Evolutionary conservation across 1,140 invertebrate species (phyloP), one percentile per base, ranked within the genome.

Genomic region (Eriocheir sinensis): DNA sequence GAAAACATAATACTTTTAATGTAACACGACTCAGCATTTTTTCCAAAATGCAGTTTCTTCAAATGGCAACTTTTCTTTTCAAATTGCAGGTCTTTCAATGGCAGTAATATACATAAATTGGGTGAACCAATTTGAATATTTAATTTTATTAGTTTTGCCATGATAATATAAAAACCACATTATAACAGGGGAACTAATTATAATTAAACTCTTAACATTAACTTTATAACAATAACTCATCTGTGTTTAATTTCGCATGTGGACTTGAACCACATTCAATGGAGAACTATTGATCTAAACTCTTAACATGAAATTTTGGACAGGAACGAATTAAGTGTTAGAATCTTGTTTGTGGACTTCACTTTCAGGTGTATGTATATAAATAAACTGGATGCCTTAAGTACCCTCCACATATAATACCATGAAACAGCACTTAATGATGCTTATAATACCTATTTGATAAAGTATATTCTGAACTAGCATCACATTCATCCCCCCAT

Each of bases 391-490:
- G 21, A 72, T n/a, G 60, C n/a, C 60, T 53, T 9, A 53, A 53
- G 44, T 17, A 53, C 9, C 48, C 60, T 72, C 60, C 60, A 0
- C n/a, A 72, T 53, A 53, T 21, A 53, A 53, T 72, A 21, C 21
- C 21, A n/a, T 72, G 21, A 72, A n/a, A 21, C 60, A 27, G 27
- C 60, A n/a, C 21, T 72, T n/a, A n/a, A n/a, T 72, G 60, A n/a
- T n/a, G 60, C 60, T 72, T n/a, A 21, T n/a, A n/a, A n/a, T 6
- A n/a, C 60, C 60, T 72, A n/a, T 72, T n/a, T 21, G 60, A 21
- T 72, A n/a, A 72, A n/a, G 60, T n/a, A 72, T 48, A 48, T 72
- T 72, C 60, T 72, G 60, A 21, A 72, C 60, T 72, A n/a, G 60
- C 60, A 72, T 72, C 60, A 72, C 60, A 72, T n/a, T 72, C 60